Evolutionary conservation across 2,113 vertebrate species (phyloP).

Genomic region (Crotalus helleri): DNA sequence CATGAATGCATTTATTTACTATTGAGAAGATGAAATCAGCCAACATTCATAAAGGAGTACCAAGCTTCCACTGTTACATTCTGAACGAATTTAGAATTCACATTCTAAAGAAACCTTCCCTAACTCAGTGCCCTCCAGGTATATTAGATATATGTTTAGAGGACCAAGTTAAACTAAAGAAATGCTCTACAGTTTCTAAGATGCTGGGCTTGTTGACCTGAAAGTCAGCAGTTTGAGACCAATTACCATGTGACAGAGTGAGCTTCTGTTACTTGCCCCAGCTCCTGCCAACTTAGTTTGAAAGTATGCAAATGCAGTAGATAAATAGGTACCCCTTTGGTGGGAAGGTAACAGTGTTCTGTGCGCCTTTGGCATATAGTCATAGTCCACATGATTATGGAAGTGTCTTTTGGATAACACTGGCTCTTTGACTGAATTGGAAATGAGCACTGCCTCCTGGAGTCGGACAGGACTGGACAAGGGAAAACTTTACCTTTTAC

Average conservation of each 20-base stretch:
- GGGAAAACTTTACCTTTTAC: not conserved
- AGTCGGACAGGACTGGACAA: not conserved
- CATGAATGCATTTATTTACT: not conserved
- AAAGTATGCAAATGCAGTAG: not conserved
- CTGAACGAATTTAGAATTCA: not conserved
- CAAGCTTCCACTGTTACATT: not conserved
- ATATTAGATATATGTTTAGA: not conserved
- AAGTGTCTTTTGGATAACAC: not conserved
- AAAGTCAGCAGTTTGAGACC: not conserved
- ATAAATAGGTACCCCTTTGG: not conserved
- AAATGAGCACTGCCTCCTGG: not conserved
- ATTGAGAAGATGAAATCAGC: not conserved
- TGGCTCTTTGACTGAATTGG: not conserved
- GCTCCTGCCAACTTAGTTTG: not conserved
- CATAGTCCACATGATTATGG: not conserved
- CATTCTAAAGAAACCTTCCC: not conserved
- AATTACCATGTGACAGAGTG: not conserved
- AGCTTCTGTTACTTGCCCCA: not conserved
- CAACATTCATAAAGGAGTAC: not conserved
- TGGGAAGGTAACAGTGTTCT: not conserved
- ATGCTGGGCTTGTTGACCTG: not conserved
- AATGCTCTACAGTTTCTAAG: not conserved
- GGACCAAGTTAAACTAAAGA: not conserved
- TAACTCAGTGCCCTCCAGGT: not conserved
- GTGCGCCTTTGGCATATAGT: not conserved